Evolutionary conservation across 2,113 vertebrate genomes (phyloP).

Genomic region (Psilopsiagon aymara): DNA sequence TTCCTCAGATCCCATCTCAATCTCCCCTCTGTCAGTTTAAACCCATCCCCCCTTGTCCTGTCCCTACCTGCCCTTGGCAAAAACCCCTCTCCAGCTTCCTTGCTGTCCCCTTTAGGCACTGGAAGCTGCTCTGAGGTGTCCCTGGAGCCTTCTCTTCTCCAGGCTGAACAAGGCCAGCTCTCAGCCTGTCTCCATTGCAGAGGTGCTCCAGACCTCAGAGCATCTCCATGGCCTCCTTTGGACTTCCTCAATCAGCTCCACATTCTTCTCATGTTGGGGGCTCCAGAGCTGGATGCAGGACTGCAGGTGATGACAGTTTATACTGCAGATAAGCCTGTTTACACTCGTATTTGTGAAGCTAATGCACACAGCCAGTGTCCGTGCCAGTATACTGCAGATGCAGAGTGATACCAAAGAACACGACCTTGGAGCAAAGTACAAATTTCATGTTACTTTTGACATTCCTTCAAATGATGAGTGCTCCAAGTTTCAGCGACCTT

Average conservation of each 20-base stretch:
- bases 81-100: neutral
- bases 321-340: neutral
- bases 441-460: neutral
- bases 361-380: neutral
- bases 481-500: neutral
- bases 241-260: neutral
- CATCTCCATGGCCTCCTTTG: neutral
- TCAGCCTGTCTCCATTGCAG: neutral
- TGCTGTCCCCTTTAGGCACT: neutral
- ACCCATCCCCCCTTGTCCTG: neutral
- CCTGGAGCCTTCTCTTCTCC: rapidly evolving
- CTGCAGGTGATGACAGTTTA: neutral
- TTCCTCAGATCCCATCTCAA: rapidly evolving
- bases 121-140: neutral
- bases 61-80: neutral
- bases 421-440: neutral
- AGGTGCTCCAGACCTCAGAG: neutral
- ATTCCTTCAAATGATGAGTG: neutral
- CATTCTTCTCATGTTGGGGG: neutral
- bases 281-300: neutral
- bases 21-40: no score
- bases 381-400: rapidly evolving
- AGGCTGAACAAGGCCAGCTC: neutral
- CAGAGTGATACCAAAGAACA: neutral
- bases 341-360: neutral